These are phyloP conservation scores for Fabriciana adippe DNA, from an alignment of 2,888 invertebrate species.

Conservation along the genomic window DNA sequence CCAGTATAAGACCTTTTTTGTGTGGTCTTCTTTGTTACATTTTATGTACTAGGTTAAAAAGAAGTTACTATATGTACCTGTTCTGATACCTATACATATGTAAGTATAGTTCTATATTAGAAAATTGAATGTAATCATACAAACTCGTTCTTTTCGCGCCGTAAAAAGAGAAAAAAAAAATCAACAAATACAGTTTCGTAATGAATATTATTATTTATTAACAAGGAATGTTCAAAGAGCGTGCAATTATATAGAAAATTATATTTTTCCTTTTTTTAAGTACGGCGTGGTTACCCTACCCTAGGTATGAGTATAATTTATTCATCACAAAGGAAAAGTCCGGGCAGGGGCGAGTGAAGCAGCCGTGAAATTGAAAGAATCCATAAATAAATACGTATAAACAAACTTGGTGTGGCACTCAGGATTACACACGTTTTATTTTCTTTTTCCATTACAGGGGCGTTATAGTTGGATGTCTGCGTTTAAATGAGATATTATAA, in stretches of 20 bases:
- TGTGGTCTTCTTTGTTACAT: no score
- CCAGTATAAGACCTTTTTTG: no score
- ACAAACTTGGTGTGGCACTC: constrained; percentile 16
- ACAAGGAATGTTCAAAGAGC: background rate
- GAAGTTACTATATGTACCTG: no score
- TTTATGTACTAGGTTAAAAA: no score
- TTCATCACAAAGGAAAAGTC: constrained; percentile 67
- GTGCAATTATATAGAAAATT: background rate
- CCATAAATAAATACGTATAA: constrained; percentile 50
- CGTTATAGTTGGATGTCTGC: background rate
- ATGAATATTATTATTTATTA: background rate
- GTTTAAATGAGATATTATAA: no score
- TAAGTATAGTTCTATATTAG: no score
- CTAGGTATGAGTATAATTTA: constrained; percentile 75
- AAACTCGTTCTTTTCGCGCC: no score
- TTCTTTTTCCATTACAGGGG: background rate
- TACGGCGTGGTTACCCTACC: constrained; percentile 58
- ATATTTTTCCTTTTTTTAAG: background rate
- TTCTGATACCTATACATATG: no score
- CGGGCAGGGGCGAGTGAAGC: constrained; percentile 54
- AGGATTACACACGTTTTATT: background rate
- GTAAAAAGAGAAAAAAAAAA: no score
- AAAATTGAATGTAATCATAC: no score
- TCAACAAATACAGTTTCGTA: no score
- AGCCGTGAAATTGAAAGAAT: constrained; percentile 75